Evolutionary conservation across 2,797 vertebrate species (phyloP), one percentile per base, ranked within the genome.

Genomic region (Alcedo atthis): DNA sequence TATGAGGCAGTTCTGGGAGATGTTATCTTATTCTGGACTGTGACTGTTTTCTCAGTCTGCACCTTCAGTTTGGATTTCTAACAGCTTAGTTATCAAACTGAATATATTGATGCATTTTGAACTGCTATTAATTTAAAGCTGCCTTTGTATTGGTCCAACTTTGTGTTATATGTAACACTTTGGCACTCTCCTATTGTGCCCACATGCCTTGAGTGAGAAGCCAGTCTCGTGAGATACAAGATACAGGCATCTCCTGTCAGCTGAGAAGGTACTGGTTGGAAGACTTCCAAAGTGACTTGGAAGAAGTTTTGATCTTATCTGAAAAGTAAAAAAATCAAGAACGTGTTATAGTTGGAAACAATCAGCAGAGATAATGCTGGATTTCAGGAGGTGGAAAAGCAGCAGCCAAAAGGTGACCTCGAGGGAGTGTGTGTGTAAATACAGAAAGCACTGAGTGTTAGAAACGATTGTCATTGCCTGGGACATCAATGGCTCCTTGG

Each of bases 331-430:
- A 91, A 89, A 81, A 78, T 69, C 53, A n/a, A 75, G 91, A 83
- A 91, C 71, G 73, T 94, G 69, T 96, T 95, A 75, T 46, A 87
- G 61, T 90, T 96, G 93, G 95, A 96, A 93, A 49, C 86, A 90
- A 92, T 62, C 24, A 4, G 48, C 62, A 66, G 66, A 94, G 92
- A 96, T 90, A 94, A 78, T 75, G 42, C 48, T 85, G 93, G 88
- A 51, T 70, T 93, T 20, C 4, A 32, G 51, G 62, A 82, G 55
- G 30, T 90, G n/a, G 79, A 85, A 71, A 78, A 81, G 81, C 61
- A 93, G 69, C 66, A 55, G 83, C 88, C 92, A 95, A 87, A 92
- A 95, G 73, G 88, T 94, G 94, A 91, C 73, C 81, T 94, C 83
- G 76, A 87, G 73, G 81, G 67, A 1, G 40, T 26, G 30, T 37